phyloP scores from a whole-genome alignment of 1,140 invertebrate species.

The Conus ventricosus region DNA sequence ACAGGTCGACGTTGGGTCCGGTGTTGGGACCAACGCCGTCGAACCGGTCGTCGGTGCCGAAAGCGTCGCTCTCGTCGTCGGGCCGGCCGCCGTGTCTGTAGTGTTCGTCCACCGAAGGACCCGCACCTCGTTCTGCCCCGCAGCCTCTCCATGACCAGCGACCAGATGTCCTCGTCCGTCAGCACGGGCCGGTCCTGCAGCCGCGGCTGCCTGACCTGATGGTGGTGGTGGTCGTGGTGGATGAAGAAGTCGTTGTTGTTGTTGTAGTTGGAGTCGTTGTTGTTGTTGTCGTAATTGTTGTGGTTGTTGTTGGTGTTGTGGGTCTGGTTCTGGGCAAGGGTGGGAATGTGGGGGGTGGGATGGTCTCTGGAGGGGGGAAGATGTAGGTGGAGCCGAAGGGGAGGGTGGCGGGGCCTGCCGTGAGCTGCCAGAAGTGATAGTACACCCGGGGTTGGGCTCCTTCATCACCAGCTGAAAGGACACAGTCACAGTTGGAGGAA shows the following conservation, averaged over 20 bases:
- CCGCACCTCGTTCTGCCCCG: not conserved
- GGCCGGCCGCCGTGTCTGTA: not conserved
- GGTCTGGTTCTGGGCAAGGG: not conserved
- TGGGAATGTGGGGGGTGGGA: not conserved
- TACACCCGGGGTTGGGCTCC: conserved; percentile 9
- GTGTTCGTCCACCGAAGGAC: not conserved
- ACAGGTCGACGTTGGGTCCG: not conserved
- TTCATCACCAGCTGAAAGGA: conserved; percentile 15
- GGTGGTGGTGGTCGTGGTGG: not conserved
- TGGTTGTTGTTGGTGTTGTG: no score
- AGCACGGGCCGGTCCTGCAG: not conserved
- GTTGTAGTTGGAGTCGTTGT: not conserved
- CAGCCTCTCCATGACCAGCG: not conserved
- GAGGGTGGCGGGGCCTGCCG: not conserved
- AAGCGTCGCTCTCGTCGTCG: not conserved
- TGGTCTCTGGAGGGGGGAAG: not conserved
- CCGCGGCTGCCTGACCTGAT: not conserved
- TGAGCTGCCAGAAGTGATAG: conserved; percentile 28
- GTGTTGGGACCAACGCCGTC: not conserved
- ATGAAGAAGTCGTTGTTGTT: not conserved
- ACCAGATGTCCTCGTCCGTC: conserved; percentile 6
- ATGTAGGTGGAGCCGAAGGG: conserved; percentile 20
- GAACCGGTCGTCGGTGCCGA: not conserved
- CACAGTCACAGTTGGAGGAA: not conserved
- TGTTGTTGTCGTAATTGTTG: not conserved